Percentiles rank a stretch among this genome's conserved stretches.
Evolutionary conservation across 2,797 vertebrate species (phyloP).

Genomic region (Rhabdophis nuchalis): DNA sequence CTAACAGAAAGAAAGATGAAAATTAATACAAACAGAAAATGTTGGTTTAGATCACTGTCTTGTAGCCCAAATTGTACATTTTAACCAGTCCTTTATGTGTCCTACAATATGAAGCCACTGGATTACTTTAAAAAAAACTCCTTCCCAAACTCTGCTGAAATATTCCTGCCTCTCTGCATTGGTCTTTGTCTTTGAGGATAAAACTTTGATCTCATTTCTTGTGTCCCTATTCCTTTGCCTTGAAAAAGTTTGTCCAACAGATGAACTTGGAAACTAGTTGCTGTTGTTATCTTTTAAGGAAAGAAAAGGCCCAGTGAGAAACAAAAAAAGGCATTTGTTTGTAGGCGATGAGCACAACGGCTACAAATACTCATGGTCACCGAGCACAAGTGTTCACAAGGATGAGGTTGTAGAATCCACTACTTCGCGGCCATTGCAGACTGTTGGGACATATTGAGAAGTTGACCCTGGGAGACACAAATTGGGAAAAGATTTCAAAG

Average conservation of each 20-base stretch:
- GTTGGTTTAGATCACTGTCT: neutral
- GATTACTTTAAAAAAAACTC: neutral
- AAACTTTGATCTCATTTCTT: neutral
- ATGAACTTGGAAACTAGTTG: neutral
- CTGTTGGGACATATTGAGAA: conserved; percentile 88
- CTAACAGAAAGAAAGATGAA: neutral
- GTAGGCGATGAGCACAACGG: conserved; percentile 3
- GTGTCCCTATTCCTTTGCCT: neutral
- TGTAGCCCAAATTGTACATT: neutral
- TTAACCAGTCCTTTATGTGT: neutral
- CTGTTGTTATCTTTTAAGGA: neutral
- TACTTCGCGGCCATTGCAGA: conserved; percentile 95
- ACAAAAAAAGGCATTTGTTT: conserved; percentile 18
- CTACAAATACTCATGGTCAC: conserved; percentile 6
- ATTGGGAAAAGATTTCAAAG: neutral
- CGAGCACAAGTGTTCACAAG: conserved; percentile 75
- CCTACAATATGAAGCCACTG: neutral
- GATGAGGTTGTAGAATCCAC: conserved; percentile 97
- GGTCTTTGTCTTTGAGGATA: neutral
- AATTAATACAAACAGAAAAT: neutral
- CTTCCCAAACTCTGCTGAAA: neutral
- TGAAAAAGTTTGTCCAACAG: neutral
- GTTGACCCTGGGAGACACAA: conserved; percentile 77
- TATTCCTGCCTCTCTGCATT: neutral
- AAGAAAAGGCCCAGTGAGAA: conserved; percentile 2